phyloP scores from a whole-genome alignment of 2,888 invertebrate genomes.

The Acheta domesticus region DNA sequence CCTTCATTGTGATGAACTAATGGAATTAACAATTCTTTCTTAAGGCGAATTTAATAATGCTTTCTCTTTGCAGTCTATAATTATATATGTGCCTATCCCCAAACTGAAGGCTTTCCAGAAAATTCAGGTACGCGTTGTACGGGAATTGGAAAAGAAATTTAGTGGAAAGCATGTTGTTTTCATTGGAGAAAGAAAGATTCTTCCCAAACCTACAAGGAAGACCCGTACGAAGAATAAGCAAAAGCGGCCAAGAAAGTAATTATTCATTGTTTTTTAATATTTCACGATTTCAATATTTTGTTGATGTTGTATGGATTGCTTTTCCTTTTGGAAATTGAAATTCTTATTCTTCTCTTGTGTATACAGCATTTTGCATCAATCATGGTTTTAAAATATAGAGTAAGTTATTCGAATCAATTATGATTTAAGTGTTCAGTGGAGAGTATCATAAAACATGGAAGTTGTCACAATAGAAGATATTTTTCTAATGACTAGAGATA shows the following conservation, averaged over 20 bases:
- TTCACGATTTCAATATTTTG: slow-evolving; percentile 33
- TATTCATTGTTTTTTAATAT: slow-evolving; percentile 26
- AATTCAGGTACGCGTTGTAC: slow-evolving; percentile 91
- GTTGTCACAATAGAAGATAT: too few species aligned
- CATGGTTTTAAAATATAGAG: too few species aligned
- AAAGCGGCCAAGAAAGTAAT: slow-evolving; percentile 66
- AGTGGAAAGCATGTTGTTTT: slow-evolving; percentile 98
- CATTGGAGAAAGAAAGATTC: slow-evolving; percentile 94
- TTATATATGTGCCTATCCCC: slow-evolving; percentile 98
- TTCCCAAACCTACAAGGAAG: slow-evolving; percentile 96
- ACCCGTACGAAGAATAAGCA: slow-evolving; percentile 72
- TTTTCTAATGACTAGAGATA: too few species aligned
- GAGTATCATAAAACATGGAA: too few species aligned
- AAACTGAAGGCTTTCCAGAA: slow-evolving; percentile 97
- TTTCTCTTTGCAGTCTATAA: slow-evolving; percentile 68
- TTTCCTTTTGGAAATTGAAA: too few species aligned
- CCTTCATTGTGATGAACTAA: background rate
- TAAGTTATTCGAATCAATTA: too few species aligned
- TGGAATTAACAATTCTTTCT: too few species aligned
- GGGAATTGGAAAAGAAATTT: slow-evolving; percentile 99
- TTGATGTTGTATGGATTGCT: slow-evolving; percentile 46
- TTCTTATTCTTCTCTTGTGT: slow-evolving; percentile 52
- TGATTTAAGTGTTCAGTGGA: too few species aligned
- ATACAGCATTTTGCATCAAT: too few species aligned
- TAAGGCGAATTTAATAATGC: too few species aligned